phyloP scores from a whole-genome alignment of 2,797 vertebrate genomes.

The Rhyacichthys aspro region DNA sequence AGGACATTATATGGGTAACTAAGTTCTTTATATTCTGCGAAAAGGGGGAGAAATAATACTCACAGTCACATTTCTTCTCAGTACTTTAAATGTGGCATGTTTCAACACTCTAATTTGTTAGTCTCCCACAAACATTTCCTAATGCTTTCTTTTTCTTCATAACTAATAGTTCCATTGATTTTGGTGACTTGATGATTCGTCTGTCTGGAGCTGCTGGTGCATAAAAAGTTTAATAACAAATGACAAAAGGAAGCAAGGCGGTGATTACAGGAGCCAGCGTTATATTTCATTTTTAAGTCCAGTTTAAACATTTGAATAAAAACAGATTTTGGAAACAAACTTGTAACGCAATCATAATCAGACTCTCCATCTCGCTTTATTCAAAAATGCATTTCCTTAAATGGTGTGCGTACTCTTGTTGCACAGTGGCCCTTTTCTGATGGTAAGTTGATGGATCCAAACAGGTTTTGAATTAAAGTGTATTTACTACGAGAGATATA shows the following conservation, averaged over 20 bases:
- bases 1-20: too few relatives aligned
- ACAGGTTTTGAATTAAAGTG: slow-evolving; percentile 18
- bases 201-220: background rate
- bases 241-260: slow-evolving; percentile 4
- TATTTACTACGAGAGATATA: too few relatives aligned
- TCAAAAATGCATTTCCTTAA: slow-evolving; percentile 38
- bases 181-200: slow-evolving; percentile 18
- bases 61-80: slow-evolving; percentile 17
- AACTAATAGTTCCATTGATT: slow-evolving; percentile 26
- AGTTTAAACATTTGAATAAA: background rate
- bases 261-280: background rate
- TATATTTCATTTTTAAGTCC: too few relatives aligned
- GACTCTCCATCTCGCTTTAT: slow-evolving; percentile 11
- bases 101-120: slow-evolving; percentile 22
- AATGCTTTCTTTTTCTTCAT: slow-evolving; percentile 4
- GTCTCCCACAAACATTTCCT: slow-evolving; percentile 19
- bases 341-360: background rate
- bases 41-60: slow-evolving; percentile 13
- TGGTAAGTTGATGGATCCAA: slow-evolving; percentile 9
- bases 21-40: too few relatives aligned
- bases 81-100: slow-evolving; percentile 18
- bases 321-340: background rate
- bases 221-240: slow-evolving; percentile 11
- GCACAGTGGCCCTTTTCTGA: background rate
- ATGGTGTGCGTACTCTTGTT: background rate